Base-by-base conservation (phyloP, 2,797 vertebrate genomes). In the Bovichtus variegatus region DNA sequence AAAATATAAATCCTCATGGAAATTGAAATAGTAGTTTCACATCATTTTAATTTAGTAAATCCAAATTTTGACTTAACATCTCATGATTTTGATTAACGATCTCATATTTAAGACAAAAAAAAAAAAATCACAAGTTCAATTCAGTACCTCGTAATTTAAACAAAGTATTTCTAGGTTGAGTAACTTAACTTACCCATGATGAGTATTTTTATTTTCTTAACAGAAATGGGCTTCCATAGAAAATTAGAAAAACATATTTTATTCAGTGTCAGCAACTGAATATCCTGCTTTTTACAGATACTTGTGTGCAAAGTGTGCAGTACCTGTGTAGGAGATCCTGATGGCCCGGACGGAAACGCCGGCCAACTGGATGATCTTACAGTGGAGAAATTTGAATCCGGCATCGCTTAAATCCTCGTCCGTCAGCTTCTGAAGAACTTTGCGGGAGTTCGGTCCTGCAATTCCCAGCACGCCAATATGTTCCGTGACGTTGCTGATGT, bases 301-400 rank as follows among this genome's bases (percentile, higher is more conserved):
- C n/a, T n/a, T n/a, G n/a, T n/a, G n/a, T n/a, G n/a, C 25, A 27
- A 44, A 57, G 7, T 18, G 34, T 25, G 38, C 51, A 78, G 88
- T 93, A 99, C 98, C 98, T 41, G 98, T 98, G 78, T 99, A 99
- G 4, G 98, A 99, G 93, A 99, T 98, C 89, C 98, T 95, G 82
- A 97, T 96, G 76, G 98, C 98, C 58, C 93, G 94, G 36, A 98
- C 90, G 9, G 94, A 82, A 80, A 96, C 44, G 53, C 91, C 94
- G 2, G 94, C 95, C 84, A 99, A 21, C 51, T 95, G 90, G 76
- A 99, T 89, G 78, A 80, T 62, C 87, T 95, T 98, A 84, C 96
- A 97, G 62, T 97, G 97, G 18, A 99, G 97, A 86, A 99, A 99
- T 61, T 95, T 97, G 91, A 99, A 99, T 6, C 84, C 92, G 1